These are phyloP conservation scores for Eurystomus gularis DNA, from an alignment of 2,113 vertebrate genomes.

Conservation along the genomic window DNA sequence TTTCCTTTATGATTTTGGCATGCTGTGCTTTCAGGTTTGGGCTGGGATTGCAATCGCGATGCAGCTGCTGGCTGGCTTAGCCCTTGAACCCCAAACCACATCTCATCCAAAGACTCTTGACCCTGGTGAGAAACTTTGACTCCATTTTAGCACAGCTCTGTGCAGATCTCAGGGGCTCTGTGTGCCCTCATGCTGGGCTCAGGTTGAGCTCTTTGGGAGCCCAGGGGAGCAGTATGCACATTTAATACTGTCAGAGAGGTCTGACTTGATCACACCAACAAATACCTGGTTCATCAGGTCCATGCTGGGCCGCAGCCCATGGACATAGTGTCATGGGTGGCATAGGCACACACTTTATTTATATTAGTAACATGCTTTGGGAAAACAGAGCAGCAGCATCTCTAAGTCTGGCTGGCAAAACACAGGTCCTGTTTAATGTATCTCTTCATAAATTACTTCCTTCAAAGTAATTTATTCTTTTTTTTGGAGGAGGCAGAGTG, in stretches of 20 bases:
- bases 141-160: not conserved
- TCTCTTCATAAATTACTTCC: not conserved
- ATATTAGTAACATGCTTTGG: not conserved
- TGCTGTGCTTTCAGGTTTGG: not conserved
- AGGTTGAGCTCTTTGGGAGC: not conserved
- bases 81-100: not conserved
- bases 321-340: rapidly evolving
- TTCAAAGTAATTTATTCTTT: not conserved
- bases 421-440: not conserved
- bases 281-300: not conserved
- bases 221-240: not conserved
- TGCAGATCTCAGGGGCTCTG: not conserved
- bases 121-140: not conserved
- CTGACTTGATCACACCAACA: not conserved
- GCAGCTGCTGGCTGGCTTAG: not conserved
- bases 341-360: not conserved
- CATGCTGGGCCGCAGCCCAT: not conserved
- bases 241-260: rapidly evolving
- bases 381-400: not conserved
- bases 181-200: rapidly evolving
- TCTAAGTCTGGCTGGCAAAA: not conserved
- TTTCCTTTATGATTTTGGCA: not conserved
- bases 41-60: rapidly evolving
- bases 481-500: not conserved
- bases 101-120: not conserved